Percentiles rank a stretch among this genome's conserved stretches.
Evolutionary conservation across 2,113 vertebrate species (phyloP).

Genomic region (Cyprinodon brontotheroides): DNA sequence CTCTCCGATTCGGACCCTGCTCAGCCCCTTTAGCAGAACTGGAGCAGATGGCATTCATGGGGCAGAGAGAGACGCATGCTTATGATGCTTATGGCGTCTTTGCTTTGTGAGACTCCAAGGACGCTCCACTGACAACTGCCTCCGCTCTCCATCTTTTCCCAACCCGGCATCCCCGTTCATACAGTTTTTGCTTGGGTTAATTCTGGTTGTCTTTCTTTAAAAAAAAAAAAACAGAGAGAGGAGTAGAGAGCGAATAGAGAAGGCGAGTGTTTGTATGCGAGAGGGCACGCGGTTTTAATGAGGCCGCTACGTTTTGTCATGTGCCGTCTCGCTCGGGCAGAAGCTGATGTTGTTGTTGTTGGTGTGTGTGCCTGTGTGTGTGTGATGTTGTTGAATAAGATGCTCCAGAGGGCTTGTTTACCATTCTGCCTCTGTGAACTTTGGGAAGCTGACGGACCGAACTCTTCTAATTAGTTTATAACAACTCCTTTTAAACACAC

Average conservation of each 20-base stretch:
- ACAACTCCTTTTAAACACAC: constrained; percentile 1
- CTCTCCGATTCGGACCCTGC: background rate
- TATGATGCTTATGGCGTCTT: constrained; percentile 56
- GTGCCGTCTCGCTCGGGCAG: constrained; percentile 3
- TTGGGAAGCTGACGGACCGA: constrained; percentile 46
- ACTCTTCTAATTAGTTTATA: constrained; percentile 60
- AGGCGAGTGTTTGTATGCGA: constrained; percentile 12
- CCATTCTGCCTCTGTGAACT: constrained; percentile 50
- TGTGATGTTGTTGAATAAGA: constrained; percentile 35
- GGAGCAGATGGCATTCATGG: constrained; percentile 49
- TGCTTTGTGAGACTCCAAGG: constrained; percentile 38
- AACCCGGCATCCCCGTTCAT: background rate
- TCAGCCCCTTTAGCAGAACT: constrained; percentile 15
- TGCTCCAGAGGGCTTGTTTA: constrained; percentile 54
- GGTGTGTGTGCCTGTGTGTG: constrained; percentile 13
- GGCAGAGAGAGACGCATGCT: constrained; percentile 46
- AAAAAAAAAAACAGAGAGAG: background rate
- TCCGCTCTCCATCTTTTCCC: background rate
- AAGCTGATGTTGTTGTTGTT: background rate
- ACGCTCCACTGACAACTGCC: constrained; percentile 26
- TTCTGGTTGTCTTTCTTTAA: constrained; percentile 16
- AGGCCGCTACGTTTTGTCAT: constrained; percentile 18
- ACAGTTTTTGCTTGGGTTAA: background rate
- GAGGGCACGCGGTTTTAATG: constrained; percentile 36
- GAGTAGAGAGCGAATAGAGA: background rate